Evolutionary conservation across 1,140 invertebrate species (phyloP), one percentile per base, ranked within the genome.

Genomic region (Augochlora pura): DNA sequence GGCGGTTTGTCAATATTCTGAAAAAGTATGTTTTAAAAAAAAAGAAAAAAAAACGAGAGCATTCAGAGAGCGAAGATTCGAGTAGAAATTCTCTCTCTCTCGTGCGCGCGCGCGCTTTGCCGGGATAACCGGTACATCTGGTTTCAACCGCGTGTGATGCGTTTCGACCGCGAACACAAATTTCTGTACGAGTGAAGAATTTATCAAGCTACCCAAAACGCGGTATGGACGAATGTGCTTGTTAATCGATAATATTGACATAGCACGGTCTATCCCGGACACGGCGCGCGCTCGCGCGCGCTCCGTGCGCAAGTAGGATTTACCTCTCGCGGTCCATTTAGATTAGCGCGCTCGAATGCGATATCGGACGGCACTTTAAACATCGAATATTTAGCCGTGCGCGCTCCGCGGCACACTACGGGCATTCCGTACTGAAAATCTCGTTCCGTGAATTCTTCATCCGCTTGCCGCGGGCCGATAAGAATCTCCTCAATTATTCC

Each of bases 291-390:
- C n/a, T n/a, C n/a, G n/a, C n/a, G n/a, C n/a, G n/a, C 23, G 46
- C 18, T 32, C n/a, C 46, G 23, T 16, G 12, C 38, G 8, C 73
- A 68, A 38, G 54, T 76, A 68, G 74, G 18, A 69, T 62, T 69
- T 49, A 59, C 27, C 54, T 49, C 42, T 62, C 54, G 32, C 18
- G 57, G 42, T 76, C 65, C 74, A 76, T 77, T 77, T 70, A 38
- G 66, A 77, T 77, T 77, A 71, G 59, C 27, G 54, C 32, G n/a
- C n/a, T 39, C n/a, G 46, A 63, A 71, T 46, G 46, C 27, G 27
- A 70, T 71, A 52, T 32, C n/a, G 18, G n/a, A 18, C 32, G 27
- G 16, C 25, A 27, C 46, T 52, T 71, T 71, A 25, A 62, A 77
- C 67, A 21, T 12, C 42, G 42, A 70, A 77, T 77, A 60, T 59